phyloP scores from a whole-genome alignment of 2,113 vertebrate genomes.

The Tichodroma muraria region DNA sequence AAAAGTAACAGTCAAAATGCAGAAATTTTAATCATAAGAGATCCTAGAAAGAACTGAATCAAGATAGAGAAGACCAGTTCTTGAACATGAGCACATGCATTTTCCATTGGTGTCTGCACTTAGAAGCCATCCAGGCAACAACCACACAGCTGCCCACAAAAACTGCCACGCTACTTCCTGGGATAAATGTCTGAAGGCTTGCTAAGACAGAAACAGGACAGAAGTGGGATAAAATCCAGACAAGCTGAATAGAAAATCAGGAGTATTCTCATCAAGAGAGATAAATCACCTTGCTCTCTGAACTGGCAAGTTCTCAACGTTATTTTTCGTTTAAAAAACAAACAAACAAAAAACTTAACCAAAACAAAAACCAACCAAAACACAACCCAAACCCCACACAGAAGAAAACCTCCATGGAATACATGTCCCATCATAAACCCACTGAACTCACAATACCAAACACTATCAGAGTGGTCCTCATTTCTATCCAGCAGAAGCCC shows the following conservation, averaged over 20 bases:
- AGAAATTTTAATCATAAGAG: background rate
- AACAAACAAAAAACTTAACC: background rate
- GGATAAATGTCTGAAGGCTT: rapidly evolving
- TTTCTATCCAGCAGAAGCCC: background rate
- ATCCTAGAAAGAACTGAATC: background rate
- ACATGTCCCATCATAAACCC: background rate
- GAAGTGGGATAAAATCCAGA: background rate
- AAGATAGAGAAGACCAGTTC: rapidly evolving
- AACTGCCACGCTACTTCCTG: background rate
- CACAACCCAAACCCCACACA: background rate
- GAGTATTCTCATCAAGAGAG: background rate
- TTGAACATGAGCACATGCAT: rapidly evolving
- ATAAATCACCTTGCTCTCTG: background rate
- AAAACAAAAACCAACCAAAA: background rate
- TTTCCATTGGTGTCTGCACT: background rate
- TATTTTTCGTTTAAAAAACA: background rate
- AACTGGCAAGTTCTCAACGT: background rate
- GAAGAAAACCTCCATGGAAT: background rate
- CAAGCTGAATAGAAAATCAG: background rate
- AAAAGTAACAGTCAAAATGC: background rate
- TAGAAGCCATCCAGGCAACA: background rate
- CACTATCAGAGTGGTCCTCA: background rate
- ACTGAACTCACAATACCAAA: background rate
- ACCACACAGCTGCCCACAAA: background rate
- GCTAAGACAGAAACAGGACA: background rate